phyloP scores from a whole-genome alignment of 2,888 invertebrate genomes.

The Octonoba sinensis region DNA sequence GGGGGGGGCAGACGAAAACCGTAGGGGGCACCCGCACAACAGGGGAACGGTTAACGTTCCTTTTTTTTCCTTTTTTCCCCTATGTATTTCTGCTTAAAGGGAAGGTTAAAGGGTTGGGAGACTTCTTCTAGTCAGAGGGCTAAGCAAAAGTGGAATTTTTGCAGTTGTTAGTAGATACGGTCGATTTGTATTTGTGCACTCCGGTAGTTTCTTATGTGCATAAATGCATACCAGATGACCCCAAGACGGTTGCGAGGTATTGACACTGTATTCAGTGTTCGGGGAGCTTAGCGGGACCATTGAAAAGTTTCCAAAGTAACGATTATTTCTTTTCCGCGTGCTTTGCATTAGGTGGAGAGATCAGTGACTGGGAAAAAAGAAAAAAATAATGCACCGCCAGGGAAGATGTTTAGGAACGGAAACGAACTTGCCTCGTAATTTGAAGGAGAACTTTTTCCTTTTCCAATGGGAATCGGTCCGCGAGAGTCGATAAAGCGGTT shows the following conservation, averaged over 20 bases:
- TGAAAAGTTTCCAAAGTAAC: slow-evolving; percentile 63
- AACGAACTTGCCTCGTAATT: slow-evolving; percentile 37
- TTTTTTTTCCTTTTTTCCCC: slow-evolving; percentile 19
- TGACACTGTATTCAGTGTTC: slow-evolving; percentile 42
- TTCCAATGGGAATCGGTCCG: slow-evolving; percentile 9
- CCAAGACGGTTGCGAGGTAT: slow-evolving; percentile 43
- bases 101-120: slow-evolving; percentile 60
- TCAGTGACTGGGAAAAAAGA: slow-evolving; percentile 43
- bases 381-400: not conserved
- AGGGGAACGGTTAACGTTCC: slow-evolving; percentile 37
- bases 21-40: slow-evolving; percentile 11
- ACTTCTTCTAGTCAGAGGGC: slow-evolving; percentile 7
- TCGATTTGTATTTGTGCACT: slow-evolving; percentile 59
- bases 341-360: slow-evolving; percentile 42
- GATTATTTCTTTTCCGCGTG: slow-evolving; percentile 60
- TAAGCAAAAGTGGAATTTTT: slow-evolving; percentile 56
- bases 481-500: not conserved
- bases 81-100: not conserved
- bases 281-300: slow-evolving; percentile 35
- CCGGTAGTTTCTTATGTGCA: slow-evolving; percentile 48
- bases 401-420: slow-evolving; percentile 23
- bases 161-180: slow-evolving; percentile 44
- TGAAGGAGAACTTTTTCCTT: slow-evolving; percentile 3
- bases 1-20: slow-evolving; percentile 18
- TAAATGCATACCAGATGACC: slow-evolving; percentile 63